Conservation (phyloP, 2,888 invertebrate genomes). For the Drosophila siamana region DNA sequence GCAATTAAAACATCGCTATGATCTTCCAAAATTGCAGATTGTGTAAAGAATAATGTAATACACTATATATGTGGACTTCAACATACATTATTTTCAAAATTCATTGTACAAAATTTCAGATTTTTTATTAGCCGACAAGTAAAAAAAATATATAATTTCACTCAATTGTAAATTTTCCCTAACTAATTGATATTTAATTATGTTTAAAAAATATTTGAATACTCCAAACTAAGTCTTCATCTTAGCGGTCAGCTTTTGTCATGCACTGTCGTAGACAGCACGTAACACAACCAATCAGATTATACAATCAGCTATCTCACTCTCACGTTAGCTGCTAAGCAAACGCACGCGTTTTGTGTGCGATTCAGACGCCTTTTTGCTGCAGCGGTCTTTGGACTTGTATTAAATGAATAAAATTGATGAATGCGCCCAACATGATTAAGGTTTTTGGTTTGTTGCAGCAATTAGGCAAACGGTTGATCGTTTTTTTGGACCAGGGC, state of each 20-base stretch:
- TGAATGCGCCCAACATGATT: conserved; percentile 2
- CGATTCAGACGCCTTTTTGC: conserved; percentile 29
- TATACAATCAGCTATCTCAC: conserved; percentile 11
- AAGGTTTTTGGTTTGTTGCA: conserved; percentile 2
- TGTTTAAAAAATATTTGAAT: not conserved
- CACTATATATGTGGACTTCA: too few species aligned
- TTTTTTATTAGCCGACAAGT: too few species aligned
- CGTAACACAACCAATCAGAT: conserved; percentile 43
- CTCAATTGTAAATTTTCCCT: not conserved
- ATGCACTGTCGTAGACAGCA: conserved; percentile 20
- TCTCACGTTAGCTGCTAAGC: not conserved
- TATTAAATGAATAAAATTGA: not conserved
- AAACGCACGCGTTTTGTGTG: conserved; percentile 30
- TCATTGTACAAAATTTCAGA: too few species aligned
- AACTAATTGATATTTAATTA: not conserved
- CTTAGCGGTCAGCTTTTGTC: conserved; percentile 49
- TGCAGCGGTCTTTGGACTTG: not conserved
- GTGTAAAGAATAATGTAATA: too few species aligned
- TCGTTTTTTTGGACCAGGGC: conserved; percentile 26
- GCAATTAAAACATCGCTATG: too few species aligned
- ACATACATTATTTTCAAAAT: too few species aligned
- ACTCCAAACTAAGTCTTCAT: too few species aligned
- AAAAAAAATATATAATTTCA: too few species aligned
- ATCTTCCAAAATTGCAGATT: too few species aligned
- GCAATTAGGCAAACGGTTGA: conserved; percentile 21